phyloP scores from a whole-genome alignment of 2,113 vertebrate genomes.

The Cervus canadensis region DNA sequence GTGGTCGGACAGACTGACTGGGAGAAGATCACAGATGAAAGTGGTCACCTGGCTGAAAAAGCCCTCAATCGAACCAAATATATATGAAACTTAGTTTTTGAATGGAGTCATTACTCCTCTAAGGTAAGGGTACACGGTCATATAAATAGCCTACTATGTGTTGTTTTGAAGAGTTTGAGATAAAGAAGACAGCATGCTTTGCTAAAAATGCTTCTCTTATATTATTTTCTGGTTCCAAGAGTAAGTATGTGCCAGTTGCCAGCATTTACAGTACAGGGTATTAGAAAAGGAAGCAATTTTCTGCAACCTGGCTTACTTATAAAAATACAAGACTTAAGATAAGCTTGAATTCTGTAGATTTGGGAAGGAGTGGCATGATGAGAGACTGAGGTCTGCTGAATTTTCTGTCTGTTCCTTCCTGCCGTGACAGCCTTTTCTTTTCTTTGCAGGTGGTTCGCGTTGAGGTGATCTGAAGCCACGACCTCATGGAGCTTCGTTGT shows the following conservation, averaged over 20 bases:
- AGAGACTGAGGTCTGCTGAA: neutral
- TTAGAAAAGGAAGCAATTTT: constrained; percentile 18
- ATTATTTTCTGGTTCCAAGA: constrained; percentile 42
- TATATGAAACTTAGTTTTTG: constrained; percentile 88
- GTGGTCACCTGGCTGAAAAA: constrained; percentile 94
- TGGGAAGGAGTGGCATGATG: neutral
- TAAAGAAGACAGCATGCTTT: constrained; percentile 52
- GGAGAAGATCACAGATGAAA: constrained; percentile 99
- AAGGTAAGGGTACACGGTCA: constrained; percentile 81
- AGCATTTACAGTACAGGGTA: neutral
- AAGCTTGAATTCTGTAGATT: neutral
- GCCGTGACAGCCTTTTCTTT: constrained; percentile 76
- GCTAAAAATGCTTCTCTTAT: constrained; percentile 42
- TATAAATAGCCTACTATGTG: constrained; percentile 2
- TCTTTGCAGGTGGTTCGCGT: constrained; percentile 80
- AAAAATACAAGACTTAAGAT: neutral
- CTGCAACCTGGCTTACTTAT: neutral
- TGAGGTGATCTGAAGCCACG: constrained; percentile 77
- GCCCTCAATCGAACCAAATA: constrained; percentile 99
- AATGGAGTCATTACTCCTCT: constrained; percentile 74
- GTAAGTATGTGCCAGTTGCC: constrained; percentile 41
- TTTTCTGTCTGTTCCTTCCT: neutral
- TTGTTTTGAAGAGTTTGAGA: constrained; percentile 28
- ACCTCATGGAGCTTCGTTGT: constrained; percentile 75
- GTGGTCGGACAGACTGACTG: constrained; percentile 99